Conservation (phyloP, 2,797 vertebrate genomes). For the Columba guinea region DNA sequence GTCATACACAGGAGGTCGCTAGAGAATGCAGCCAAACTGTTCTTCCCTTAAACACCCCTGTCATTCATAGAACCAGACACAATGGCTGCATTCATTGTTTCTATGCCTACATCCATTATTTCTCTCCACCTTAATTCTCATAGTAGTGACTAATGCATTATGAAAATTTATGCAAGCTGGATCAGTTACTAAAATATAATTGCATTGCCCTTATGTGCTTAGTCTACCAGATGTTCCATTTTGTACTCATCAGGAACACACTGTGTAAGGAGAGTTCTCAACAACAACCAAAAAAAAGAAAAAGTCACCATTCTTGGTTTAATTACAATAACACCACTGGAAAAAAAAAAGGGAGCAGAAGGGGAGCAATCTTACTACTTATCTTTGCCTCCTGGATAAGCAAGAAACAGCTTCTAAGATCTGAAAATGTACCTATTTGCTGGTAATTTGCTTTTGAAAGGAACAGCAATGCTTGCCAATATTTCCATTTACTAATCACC, state of each 20-base stretch:
- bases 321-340: neutral
- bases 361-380: neutral
- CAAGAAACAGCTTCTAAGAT: neutral
- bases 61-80: neutral
- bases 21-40: neutral
- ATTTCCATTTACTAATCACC: neutral
- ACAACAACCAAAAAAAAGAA: neutral
- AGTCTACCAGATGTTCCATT: neutral
- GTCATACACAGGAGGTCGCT: neutral
- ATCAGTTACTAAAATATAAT: neutral
- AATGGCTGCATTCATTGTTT: neutral
- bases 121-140: neutral
- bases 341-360: neutral
- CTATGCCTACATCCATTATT: neutral
- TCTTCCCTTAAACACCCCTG: neutral
- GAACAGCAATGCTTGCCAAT: neutral
- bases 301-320: neutral
- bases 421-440: neutral
- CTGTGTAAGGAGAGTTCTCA: neutral
- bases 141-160: neutral
- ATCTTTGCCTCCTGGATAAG: neutral
- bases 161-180: neutral
- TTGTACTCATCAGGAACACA: neutral
- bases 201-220: neutral
- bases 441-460: neutral